Percentiles rank a stretch among this genome's conserved stretches.
These are phyloP conservation scores for Trachymyrmex septentrionalis DNA, from an alignment of 1,140 invertebrate genomes.

Conservation along the genomic window DNA sequence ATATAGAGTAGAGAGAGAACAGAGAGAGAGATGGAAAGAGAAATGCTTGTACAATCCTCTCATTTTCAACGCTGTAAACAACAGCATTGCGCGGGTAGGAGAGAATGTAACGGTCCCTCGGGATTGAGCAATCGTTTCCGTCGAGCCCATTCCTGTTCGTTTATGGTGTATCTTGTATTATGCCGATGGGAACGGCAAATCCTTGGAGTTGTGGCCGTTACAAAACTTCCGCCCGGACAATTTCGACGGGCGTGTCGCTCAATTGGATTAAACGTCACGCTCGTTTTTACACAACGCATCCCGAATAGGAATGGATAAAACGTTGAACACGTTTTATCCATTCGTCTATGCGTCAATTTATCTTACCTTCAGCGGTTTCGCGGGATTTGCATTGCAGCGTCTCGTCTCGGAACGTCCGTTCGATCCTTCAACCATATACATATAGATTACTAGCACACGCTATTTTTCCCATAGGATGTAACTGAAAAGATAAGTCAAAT, in stretches of 20 bases:
- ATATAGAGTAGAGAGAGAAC: neutral
- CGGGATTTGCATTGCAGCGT: neutral
- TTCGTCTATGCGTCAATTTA: constrained; percentile 35
- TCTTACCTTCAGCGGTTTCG: neutral
- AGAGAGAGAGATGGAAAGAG: neutral
- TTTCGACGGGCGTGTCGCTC: constrained; percentile 43
- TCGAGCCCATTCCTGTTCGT: constrained; percentile 29
- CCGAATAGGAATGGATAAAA: too few species aligned
- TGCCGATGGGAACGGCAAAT: constrained; percentile 42
- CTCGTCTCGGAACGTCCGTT: neutral
- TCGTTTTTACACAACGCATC: neutral
- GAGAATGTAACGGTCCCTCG: constrained; percentile 66
- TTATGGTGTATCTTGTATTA: constrained; percentile 50
- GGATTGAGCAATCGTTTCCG: constrained; percentile 73
- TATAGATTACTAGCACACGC: too few species aligned
- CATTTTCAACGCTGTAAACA: constrained; percentile 65
- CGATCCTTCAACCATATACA: too few species aligned
- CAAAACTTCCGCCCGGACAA: constrained; percentile 30
- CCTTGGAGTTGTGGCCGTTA: constrained; percentile 27
- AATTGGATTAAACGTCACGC: constrained; percentile 56
- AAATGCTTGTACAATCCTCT: constrained; percentile 38
- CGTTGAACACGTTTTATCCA: neutral
- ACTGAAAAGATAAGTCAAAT: too few species aligned
- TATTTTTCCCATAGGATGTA: too few species aligned
- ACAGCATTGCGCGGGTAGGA: constrained; percentile 42